Base-by-base conservation (phyloP, 2,113 vertebrate genomes). In the Boleophthalmus pectinirostris region DNA sequence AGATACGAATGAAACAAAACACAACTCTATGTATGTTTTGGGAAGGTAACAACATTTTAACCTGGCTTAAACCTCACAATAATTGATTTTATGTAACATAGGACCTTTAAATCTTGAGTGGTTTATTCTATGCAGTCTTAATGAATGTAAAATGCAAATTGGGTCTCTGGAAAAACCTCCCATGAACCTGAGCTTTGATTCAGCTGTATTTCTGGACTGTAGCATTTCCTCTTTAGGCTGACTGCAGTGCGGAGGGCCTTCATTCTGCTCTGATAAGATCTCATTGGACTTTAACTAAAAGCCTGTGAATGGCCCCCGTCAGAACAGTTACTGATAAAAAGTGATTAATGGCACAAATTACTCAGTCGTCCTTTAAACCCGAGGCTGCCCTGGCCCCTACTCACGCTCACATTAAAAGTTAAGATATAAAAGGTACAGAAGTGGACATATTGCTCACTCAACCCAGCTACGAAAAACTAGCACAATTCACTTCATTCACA, bases 391-490 rank as follows among this genome's bases (percentile, higher is more conserved):
- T 64, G 24, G 7, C 24, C 54, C 43, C 13, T 24, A 43, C 29
- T 64, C 0, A 1, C 8, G 35, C 65, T 70, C 29, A 45, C 10
- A 4, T 58, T 25, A 24, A 25, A 57, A 57, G 56, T 57, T 57
- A 24, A 14, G 11, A 12, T n/a, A 18, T 2, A 16, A 54, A 54
- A 54, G 20, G 20, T 54, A 43, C 47, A 77, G 21, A 56, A 56
- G 2, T 29, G n/a, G n/a, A 58, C 23, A 76, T 0, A 8, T 20
- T 63, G 70, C 68, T 80, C 49, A 66, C 64, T 73, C 53, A 51
- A 73, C 61, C 78, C 20, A 82, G 71, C 46, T 71, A 79, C 43
- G 69, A 81, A 82, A 81, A 82, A 80, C 71, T 84, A 73, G 73
- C 58, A 82, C 68, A 47, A 77, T 75, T 72, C 25, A 1, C 47